Evolutionary conservation across 2,888 invertebrate species (phyloP).

Genomic region (Metopia argyrocephala): DNA sequence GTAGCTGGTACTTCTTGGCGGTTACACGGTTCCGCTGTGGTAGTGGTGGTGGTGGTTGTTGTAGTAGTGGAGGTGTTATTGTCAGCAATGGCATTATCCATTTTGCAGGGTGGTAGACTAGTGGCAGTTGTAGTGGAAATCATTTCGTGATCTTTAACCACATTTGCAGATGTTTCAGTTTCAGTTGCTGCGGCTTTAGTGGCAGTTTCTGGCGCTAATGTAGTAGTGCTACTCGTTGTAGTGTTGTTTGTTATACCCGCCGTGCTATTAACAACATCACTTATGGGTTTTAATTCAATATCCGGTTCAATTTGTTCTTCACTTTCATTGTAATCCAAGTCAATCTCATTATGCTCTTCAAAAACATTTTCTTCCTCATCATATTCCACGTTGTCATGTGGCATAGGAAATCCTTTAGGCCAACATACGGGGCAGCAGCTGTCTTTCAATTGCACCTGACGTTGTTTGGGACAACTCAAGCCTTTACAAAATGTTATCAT

Average conservation of each 20-base stretch:
- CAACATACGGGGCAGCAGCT: constrained; percentile 77
- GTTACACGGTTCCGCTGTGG: constrained; percentile 44
- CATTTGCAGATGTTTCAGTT: neutral
- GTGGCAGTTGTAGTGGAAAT: constrained; percentile 40
- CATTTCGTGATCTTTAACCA: neutral
- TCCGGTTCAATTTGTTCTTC: constrained; percentile 51
- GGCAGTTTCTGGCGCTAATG: neutral
- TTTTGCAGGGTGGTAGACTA: constrained; percentile 50
- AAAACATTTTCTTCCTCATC: constrained; percentile 65
- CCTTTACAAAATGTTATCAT: constrained; percentile 72
- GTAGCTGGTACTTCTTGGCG: constrained; percentile 66
- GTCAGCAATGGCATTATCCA: neutral
- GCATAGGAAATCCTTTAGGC: constrained; percentile 74
- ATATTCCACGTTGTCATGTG: constrained; percentile 66
- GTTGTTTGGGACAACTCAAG: constrained; percentile 72
- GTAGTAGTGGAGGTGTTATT: neutral
- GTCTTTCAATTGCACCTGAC: constrained; percentile 72
- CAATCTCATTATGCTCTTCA: constrained; percentile 31
- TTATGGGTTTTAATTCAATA: constrained; percentile 53
- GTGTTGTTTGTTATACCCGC: too few relatives aligned
- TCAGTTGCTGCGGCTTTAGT: neutral
- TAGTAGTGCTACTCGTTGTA: neutral
- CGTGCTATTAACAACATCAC: constrained; percentile 26
- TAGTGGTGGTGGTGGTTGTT: constrained; percentile 21
- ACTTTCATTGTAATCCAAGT: constrained; percentile 56